Evolutionary conservation across 2,888 invertebrate species (phyloP), one percentile per base, ranked within the genome.

Genomic region (Paralinhomoeus sp.): DNA sequence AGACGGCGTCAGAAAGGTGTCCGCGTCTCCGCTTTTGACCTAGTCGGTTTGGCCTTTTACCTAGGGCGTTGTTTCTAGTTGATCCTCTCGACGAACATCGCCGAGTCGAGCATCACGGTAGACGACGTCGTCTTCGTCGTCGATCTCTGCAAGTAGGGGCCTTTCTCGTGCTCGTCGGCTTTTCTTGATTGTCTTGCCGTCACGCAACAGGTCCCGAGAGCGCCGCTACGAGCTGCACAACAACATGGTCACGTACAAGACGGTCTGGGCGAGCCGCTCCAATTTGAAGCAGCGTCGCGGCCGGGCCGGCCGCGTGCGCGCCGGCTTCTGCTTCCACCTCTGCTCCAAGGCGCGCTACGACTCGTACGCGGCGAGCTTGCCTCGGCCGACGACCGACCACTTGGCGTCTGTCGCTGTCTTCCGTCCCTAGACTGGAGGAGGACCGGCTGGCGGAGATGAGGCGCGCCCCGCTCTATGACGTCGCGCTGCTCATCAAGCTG

Each of bases 41-140:
- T n/a, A n/a, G n/a, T n/a, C n/a, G n/a, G n/a, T n/a, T n/a, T n/a
- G n/a, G n/a, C n/a, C n/a, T n/a, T n/a, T n/a, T n/a, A n/a, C n/a
- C n/a, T n/a, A n/a, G n/a, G n/a, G n/a, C n/a, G n/a, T n/a, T n/a
- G 27, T 20, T 54, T 65, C 1, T 63, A 79, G 79, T 79, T 93
- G 44, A 93, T 97, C 56, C 67, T 97, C 18, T 79, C 91, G 0
- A 97, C 97, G 2, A 97, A 97, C 64, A 91, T 97, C 58, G 93
- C 93, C 0, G 97, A 97, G 67, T 85, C 91, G 0, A 87, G 87
- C 7, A 82, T 97, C 52, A 97, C 93, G 0, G 97, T 97, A 53
- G 81, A 97, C 64, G 97, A 97, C 61, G 85, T 97, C 2, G 89
- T 93, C 1, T 93, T 79, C 66, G 93, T 97, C 0, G 80, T 97